Evolutionary conservation across 2,888 invertebrate species (phyloP).

Genomic region (Drosophila limbata): DNA sequence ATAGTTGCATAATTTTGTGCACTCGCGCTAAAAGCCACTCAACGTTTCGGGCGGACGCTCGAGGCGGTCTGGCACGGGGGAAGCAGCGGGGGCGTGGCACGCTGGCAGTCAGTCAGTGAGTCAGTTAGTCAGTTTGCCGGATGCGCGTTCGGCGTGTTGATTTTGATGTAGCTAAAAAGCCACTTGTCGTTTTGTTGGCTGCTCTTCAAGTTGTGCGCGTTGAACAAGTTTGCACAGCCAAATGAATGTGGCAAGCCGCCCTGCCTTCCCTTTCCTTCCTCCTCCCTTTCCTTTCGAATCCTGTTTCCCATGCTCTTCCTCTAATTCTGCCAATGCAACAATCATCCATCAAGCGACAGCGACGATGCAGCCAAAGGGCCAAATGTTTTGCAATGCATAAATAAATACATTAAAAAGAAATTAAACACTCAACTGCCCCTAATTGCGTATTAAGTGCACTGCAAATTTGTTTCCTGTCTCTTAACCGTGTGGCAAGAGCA

Average conservation of each 20-base stretch:
- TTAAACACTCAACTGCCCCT: conserved; percentile 67
- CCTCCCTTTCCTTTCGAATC: not conserved
- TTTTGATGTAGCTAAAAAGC: conserved; percentile 78
- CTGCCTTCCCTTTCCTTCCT: not conserved
- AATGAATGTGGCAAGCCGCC: conserved; percentile 60
- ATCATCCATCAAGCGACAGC: conserved; percentile 1
- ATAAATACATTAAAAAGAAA: conserved; percentile 76
- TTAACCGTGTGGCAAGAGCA: not conserved
- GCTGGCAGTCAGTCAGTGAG: conserved; percentile 11
- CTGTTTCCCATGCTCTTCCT: not conserved
- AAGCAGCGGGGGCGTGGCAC: not conserved
- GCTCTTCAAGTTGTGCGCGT: conserved; percentile 65
- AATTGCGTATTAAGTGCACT: conserved; percentile 63
- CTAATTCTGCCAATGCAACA: conserved; percentile 1
- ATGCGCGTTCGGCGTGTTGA: conserved; percentile 63
- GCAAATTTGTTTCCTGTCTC: conserved; percentile 38
- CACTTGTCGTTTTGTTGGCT: conserved; percentile 68
- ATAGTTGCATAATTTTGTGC: conserved; percentile 76
- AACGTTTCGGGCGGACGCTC: conserved; percentile 10
- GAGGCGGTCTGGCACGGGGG: not conserved
- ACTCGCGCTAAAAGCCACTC: conserved; percentile 72
- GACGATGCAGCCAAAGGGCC: conserved; percentile 36
- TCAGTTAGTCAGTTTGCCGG: conserved; percentile 15
- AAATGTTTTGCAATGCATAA: conserved; percentile 74
- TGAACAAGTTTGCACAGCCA: conserved; percentile 77